Base-by-base conservation (phyloP, 2,888 invertebrate species). In the Melanostoma mellinum region DNA sequence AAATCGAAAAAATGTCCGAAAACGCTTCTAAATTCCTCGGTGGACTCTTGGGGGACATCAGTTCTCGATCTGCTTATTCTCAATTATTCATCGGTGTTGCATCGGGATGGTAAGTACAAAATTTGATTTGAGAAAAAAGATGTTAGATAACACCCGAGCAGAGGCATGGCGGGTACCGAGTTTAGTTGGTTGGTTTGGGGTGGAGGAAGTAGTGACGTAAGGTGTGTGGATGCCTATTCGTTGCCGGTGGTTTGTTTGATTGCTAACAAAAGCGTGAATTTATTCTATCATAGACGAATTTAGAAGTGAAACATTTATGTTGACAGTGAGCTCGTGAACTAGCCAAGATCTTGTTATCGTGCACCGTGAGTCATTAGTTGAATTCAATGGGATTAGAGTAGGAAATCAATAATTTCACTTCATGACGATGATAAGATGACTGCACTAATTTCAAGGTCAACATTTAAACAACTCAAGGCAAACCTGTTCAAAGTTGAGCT, bases 51-150 rank as follows among this genome's bases (percentile, higher is more conserved):
- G 94, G 94, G 53, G 97, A 98, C 89, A 94, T 98, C 81, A 95
- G 96, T 84, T 96, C 96, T 91, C 94, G 95, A 76, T 97, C 97
- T 5, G 96, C 96, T 44, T 95, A 96, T 30, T 96, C 97, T 91
- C 98, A 98, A 92, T 93, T 98, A 86, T 91, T 95, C 87, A 94
- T 98, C 90, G 98, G 98, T 86, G 95, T 96, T 82, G 93, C 95
- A 84, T 95, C 97, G 87, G 98, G 98, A 93, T 98, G 97, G 98
- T 97, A 93, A 90, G 92, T 84, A 73, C 73, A 55, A 60, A 58
- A 36, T 35, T 30, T 35, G 0, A 1, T 44, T 8, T 20, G 20
- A 20, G 20, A 20, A 20, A 20, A 20, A 20, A 20, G 20, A 20
- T 20, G 10, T 84, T 75, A 79, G 79, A 42, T 84, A 79, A 79